Conservation (phyloP, 2,797 vertebrate genomes). For the Octomys mimax region DNA sequence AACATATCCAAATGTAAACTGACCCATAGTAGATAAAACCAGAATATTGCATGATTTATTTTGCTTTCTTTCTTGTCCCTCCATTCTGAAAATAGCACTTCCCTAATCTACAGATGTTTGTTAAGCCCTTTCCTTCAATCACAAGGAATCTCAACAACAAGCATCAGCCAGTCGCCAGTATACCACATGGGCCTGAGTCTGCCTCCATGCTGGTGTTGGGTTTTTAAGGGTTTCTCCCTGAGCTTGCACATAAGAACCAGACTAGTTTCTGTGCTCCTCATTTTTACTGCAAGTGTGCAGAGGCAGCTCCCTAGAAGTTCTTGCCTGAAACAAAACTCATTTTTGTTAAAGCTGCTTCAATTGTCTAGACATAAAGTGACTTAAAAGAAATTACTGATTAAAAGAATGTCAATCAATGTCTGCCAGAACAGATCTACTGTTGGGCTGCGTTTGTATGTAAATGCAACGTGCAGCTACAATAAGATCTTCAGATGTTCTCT, state of each 20-base stretch:
- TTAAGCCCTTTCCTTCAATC: not conserved
- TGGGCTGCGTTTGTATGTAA: not conserved
- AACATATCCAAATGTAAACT: not conserved
- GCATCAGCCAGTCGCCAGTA: not conserved
- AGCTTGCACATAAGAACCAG: not conserved
- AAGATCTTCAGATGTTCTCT: not conserved
- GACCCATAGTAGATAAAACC: not conserved
- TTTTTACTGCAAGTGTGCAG: not conserved
- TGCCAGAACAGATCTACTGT: not conserved
- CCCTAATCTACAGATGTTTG: not conserved
- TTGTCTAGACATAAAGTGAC: not conserved
- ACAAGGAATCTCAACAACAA: not conserved
- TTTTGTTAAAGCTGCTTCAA: not conserved
- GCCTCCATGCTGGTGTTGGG: not conserved
- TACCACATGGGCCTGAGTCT: not conserved
- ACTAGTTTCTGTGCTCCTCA: not conserved
- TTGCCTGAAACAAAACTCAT: not conserved
- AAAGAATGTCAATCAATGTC: not conserved
- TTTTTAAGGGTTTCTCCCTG: too few species aligned
- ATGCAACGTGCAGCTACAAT: not conserved
- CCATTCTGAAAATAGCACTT: not conserved
- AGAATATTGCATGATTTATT: not conserved
- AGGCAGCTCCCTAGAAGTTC: not conserved
- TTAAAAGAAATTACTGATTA: not conserved
- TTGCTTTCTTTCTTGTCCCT: not conserved